Evolutionary conservation across 2,888 invertebrate genomes (phyloP), one percentile per base, ranked within the genome.

Genomic region (Meteorus cinctellus): DNA sequence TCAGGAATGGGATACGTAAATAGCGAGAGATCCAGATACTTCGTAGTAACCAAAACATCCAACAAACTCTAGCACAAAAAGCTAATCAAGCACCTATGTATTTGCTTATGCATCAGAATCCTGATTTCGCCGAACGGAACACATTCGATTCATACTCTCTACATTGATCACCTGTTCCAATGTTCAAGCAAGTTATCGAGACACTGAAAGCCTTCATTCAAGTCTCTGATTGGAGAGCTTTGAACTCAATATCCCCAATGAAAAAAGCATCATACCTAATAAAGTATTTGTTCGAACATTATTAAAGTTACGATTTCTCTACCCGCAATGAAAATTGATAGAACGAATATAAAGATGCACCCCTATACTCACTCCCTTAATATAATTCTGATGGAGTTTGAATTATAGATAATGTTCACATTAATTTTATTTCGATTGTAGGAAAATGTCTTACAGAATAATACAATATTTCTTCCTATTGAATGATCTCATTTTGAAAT

Each of bases 111-210:
- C 8, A 41, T 41, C 12, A 41, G 1, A 41, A 41, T 48, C 6
- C 6, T 24, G 6, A 19, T 55, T 55, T 8, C 2, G 8, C 24
- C 1, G 77, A 69, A 74, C 72, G 45, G 72, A 72, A 72, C 75
- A 76, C 79, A 76, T 75, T 75, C 72, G 66, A 69, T 36, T 36
- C 6, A n/a, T 31, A 6, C 41, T 34, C 41, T 65, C 24, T 12
- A 65, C 36, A 36, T 65, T 41, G 2, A 65, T 19, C 36, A 19
- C 24, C 19, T 19, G 65, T 16, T n/a, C n/a, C 19, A 65, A 65
- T 36, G 65, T 65, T 65, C n/a, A n/a, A 2, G 6, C 6, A 41
- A 10, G n/a, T 12, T 31, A 31, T 6, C 10, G 36, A 65, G 41
- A 65, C 65, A 19, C 2, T 65, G 31, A 19, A 65, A 12, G 41